Base-by-base conservation (phyloP, 2,797 vertebrate species). In the Micrastur ruficollis region DNA sequence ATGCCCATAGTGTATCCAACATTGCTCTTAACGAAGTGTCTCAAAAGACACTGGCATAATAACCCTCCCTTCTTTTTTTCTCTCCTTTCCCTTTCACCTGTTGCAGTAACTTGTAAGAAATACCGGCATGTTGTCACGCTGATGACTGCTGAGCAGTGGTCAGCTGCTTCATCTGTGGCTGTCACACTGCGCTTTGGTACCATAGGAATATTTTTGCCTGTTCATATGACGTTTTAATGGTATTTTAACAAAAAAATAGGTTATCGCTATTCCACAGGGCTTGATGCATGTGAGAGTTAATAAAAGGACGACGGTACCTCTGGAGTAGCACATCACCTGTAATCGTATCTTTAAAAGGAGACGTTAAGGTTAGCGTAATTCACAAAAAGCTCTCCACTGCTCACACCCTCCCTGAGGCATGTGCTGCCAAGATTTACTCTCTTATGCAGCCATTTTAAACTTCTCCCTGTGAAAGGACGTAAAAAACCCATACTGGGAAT, bases 111-210 rank as follows among this genome's bases (percentile, higher is more conserved):
- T 83, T 74, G 5, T 23, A 58, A 68, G 27, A 82, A 89, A 58
- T 26, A 58, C 6, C 2, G 2, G 1, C 0, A 1, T 2, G 2
- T 32, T 59, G 16, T 68, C 81, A 52, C 14, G 14, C 34, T 72
- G 44, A 23, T 56, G 72, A 59, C 16, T 14, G 47, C 2, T 12
- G 29, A 86, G 25, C 31, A 61, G 18, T 2, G 18, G 32, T 52
- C 27, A 5, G 2, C 31, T 73, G 19, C n/a, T 73, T 70, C 55
- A 9, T 44, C 31, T 52, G 5, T 36, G 32, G 12, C 25, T 80
- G 12, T 55, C 40, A 27, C 4, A 2, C 11, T 62, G 31, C 14
- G 42, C 0, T 83, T 82, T 59, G 8, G 12, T 47, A 61, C 11
- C 14, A 42, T 2, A 63, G 32, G 47, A 65, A 25, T 10, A 12